Evolutionary conservation across 2,113 vertebrate genomes (phyloP), one percentile per base, ranked within the genome.

Genomic region (Papio anubis): DNA sequence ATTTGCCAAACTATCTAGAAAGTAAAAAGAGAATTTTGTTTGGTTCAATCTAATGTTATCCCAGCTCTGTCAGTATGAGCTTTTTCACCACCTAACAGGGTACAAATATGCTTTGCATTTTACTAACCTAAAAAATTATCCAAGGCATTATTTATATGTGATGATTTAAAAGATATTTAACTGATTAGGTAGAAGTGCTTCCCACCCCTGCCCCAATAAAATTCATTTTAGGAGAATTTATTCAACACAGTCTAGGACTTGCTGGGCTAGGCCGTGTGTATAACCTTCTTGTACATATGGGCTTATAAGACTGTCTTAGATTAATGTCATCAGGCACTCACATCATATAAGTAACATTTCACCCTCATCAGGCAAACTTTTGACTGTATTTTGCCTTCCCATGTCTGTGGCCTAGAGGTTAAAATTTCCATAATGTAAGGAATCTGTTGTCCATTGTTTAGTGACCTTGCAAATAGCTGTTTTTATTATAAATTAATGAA

Each of bases 71-170:
- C 45, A 85, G 20, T 14, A 45, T 50, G 38, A 82, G 20, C 16
- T 81, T 66, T 50, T 55, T 70, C 17, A 23, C 38, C 14, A 85
- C 38, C 6, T 38, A 75, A 57, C 8, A 80, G 10, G 3, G 83
- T 95, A 82, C 6, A 90, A 52, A 45, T 38, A 89, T 35, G 48
- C 20, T 93, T 70, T 97, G 40, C 23, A 82, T 83, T 94, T 91
- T 43, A 66, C 17, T 78, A 81, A 68, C 21, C 23, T 92, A 76
- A 88, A 76, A 73, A 50, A 5, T 9, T 81, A 48, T 6, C 14
- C 14, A 32, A 83, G 18, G 21, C 48, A 38, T 80, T 21, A 55
- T 48, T 94, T 81, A 25, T 72, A 72, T 52, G 55, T 32, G 4
- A 91, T 30, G 48, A 80, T 68, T 95, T 45, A 59, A 48, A 92